A percentile compares a stretch with the other conserved stretches of the same genome.
Evolutionary conservation across 2,888 invertebrate genomes (phyloP).

Genomic region (Stictocephala bisonia): DNA sequence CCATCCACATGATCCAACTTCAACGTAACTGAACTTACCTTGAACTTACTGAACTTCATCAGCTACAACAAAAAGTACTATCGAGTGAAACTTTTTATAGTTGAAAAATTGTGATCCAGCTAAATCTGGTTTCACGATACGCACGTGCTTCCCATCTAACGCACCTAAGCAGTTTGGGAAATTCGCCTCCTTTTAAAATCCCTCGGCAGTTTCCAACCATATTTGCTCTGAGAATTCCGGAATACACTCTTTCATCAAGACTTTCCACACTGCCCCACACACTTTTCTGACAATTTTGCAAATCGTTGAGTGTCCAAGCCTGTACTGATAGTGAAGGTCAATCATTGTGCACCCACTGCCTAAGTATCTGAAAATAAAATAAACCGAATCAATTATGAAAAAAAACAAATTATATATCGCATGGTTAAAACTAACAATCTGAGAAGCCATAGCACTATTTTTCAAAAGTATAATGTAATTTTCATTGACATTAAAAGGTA

Average conservation of each 20-base stretch:
- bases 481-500: too few species aligned
- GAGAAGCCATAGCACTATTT: too few species aligned
- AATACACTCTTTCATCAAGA: slow-evolving; percentile 38
- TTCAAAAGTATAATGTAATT: too few species aligned
- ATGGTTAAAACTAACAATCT: too few species aligned
- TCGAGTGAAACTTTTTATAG: slow-evolving; percentile 25
- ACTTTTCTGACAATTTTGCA: slow-evolving; percentile 38
- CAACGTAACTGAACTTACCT: slow-evolving; percentile 45
- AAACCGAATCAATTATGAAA: too few species aligned
- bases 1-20: slow-evolving; percentile 40
- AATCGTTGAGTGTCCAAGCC: slow-evolving; percentile 39
- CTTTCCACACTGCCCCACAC: not conserved
- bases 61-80: slow-evolving; percentile 44
- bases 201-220: slow-evolving; percentile 37
- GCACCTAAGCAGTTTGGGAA: slow-evolving; percentile 47
- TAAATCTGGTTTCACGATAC: slow-evolving; percentile 39
- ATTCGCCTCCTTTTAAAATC: slow-evolving; percentile 43
- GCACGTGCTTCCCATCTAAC: slow-evolving; percentile 45
- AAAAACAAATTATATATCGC: too few species aligned
- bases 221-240: slow-evolving; percentile 23
- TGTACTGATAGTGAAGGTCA: slow-evolving; percentile 26
- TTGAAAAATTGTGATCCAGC: slow-evolving; percentile 6
- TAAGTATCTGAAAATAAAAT: slow-evolving; percentile 45
- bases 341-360: slow-evolving; percentile 36
- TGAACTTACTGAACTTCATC: too few species aligned